Evolutionary conservation across 2,888 invertebrate genomes (phyloP).

Genomic region (Oscheius onirici): DNA sequence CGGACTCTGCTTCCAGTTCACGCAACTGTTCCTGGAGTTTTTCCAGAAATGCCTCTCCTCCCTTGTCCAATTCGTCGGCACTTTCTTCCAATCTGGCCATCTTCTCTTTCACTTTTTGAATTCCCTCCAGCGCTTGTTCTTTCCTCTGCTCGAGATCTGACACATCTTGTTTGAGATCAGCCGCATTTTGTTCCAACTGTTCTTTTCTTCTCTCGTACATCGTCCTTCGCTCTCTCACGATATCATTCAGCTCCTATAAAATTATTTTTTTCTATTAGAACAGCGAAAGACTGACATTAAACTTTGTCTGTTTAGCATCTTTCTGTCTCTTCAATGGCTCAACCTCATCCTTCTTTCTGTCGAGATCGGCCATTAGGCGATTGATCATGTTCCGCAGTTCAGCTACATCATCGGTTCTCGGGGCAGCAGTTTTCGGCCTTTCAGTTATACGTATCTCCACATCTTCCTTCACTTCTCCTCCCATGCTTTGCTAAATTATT

Average conservation of each 20-base stretch:
- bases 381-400: conserved; percentile 50
- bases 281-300: conserved; percentile 5
- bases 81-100: conserved; percentile 15
- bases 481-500: conserved; percentile 58
- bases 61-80: conserved; percentile 25
- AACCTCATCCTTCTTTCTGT: conserved; percentile 28
- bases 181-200: conserved; percentile 22
- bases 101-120: conserved; percentile 6
- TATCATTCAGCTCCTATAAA: conserved; percentile 29
- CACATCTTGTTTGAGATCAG: conserved; percentile 24
- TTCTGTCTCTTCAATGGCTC: conserved; percentile 33
- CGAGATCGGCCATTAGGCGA: conserved; percentile 30
- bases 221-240: conserved; percentile 11
- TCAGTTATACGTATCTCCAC: conserved; percentile 42
- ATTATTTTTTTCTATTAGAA: not conserved
- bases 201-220: conserved; percentile 27
- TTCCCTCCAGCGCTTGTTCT: conserved; percentile 1
- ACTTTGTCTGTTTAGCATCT: conserved; percentile 17
- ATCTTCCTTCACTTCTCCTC: conserved; percentile 61
- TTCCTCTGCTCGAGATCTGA: conserved; percentile 25
- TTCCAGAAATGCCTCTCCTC: conserved; percentile 22
- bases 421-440: conserved; percentile 70
- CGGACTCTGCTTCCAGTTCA: conserved; percentile 2
- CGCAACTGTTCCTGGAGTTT: conserved; percentile 18
- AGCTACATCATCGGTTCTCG: conserved; percentile 43